phyloP scores from a whole-genome alignment of 2,888 invertebrate genomes.

The Dichetophora obliterata region DNA sequence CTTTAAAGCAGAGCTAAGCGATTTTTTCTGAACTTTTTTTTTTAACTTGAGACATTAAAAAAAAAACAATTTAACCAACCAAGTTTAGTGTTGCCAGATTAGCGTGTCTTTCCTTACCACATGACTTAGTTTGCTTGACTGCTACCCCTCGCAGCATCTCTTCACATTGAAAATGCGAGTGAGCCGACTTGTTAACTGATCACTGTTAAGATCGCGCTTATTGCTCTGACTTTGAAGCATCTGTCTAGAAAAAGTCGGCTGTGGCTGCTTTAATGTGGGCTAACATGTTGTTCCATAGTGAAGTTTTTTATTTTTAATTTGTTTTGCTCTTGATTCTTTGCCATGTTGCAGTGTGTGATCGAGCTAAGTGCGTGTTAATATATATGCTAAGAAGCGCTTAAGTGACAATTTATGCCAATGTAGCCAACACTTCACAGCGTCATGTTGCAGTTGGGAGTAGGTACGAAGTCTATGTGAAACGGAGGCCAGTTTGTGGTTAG shows the following conservation, averaged over 20 bases:
- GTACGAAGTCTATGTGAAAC: no score
- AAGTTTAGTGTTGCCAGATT: background rate
- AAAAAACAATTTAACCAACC: no score
- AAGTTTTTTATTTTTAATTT: background rate
- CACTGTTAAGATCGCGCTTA: conserved; percentile 4
- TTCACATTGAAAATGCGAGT: conserved; percentile 2
- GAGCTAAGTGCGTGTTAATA: conserved; percentile 27
- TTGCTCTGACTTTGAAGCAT: conserved; percentile 4
- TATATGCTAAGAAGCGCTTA: conserved; percentile 32
- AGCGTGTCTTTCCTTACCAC: background rate
- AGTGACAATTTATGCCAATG: conserved; percentile 26
- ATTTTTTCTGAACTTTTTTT: conserved; percentile 12
- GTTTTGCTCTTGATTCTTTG: background rate
- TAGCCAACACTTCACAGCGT: no score
- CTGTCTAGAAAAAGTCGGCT: background rate
- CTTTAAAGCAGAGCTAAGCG: background rate
- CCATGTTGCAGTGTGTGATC: background rate
- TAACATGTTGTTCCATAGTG: background rate
- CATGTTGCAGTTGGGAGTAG: no score
- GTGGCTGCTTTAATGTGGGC: conserved; percentile 8
- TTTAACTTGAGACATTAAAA: background rate
- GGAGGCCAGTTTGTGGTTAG: no score
- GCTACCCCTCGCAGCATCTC: no score
- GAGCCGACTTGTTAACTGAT: conserved; percentile 27
- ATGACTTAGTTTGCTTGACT: no score